These are phyloP conservation scores for Myrmecobius fasciatus DNA, from an alignment of 2,113 vertebrate species.

Conservation along the genomic window DNA sequence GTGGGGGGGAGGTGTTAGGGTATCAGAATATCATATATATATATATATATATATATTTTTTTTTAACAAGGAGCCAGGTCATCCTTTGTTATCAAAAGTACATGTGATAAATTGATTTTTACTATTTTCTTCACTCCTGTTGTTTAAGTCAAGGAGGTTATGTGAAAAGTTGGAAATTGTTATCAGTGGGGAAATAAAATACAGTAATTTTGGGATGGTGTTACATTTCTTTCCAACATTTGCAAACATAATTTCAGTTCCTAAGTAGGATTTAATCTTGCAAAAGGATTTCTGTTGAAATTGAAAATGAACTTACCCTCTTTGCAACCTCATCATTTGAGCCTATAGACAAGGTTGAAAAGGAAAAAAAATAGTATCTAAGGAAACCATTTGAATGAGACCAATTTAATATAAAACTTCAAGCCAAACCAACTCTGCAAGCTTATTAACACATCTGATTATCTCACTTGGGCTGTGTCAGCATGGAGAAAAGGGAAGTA, in stretches of 20 bases:
- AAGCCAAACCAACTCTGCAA: slow-evolving; percentile 65
- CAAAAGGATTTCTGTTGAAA: slow-evolving; percentile 62
- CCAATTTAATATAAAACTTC: slow-evolving; percentile 70
- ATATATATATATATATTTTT: not conserved
- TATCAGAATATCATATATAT: not conserved
- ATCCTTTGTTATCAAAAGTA: not conserved
- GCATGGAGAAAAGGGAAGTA: not conserved
- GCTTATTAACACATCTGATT: slow-evolving; percentile 30
- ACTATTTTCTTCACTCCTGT: not conserved
- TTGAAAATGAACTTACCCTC: slow-evolving; percentile 64
- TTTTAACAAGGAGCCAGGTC: not conserved
- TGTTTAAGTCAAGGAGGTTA: slow-evolving; percentile 1
- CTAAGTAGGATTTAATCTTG: slow-evolving; percentile 64
- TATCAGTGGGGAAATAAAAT: not conserved
- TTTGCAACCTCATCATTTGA: slow-evolving; percentile 56
- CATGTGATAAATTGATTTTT: not conserved
- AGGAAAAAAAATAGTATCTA: slow-evolving; percentile 64
- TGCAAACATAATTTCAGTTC: not conserved
- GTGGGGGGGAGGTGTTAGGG: not conserved
- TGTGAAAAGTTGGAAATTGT: not conserved
- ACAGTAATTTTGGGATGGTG: slow-evolving; percentile 4
- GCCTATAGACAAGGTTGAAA: slow-evolving; percentile 66
- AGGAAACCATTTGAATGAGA: slow-evolving; percentile 61
- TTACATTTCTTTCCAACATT: not conserved
- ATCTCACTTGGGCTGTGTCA: not conserved